Base-by-base conservation (phyloP, 2,888 invertebrate species). In the Zaprionus bogoriensis region DNA sequence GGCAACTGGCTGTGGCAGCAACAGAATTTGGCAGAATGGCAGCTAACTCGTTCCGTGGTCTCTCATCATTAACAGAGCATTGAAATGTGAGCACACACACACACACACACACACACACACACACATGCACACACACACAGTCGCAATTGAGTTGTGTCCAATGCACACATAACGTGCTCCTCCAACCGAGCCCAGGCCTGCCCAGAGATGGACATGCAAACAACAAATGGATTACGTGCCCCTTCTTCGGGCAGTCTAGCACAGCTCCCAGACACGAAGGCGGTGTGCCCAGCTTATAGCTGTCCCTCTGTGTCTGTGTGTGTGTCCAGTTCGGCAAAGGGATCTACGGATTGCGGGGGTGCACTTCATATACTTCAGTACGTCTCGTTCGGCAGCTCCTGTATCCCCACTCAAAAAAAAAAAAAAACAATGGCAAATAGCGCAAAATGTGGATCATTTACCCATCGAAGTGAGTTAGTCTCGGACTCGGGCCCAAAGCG, bases 161-260 rank as follows among this genome's bases (percentile, higher is more conserved):
- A 54, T 54, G 71, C 65, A 81, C 75, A 77, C 67, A 74, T 54
- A 63, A 47, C 74, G 44, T 58, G 54, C 41, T 47, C 51, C 36
- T 36, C 46, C 19, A 25, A 54, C 45, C 45, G 22, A 36, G 42
- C 25, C 25, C 23, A 23, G 45, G 63, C 45, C 52, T 48, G 42
- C 51, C 57, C 73, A 66, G 60, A 69, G 79, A 76, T 66, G 72
- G 60, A 62, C 70, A 70, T 67, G 63, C 81, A 81, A 79, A 85
- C 80, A 79, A 66, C 77, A 85, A 80, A 82, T 80, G 86, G 86
- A 68, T 79, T 76, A 80, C 80, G 77, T 80, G 80, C 76, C 64
- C 62, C 66, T 60, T 65, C 67, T 41, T 74, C 78, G 55, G 74
- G 74, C 72, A 45, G 50, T 74, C 78, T 58, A 77, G 74, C 72